Evolutionary conservation across 1,140 invertebrate genomes (phyloP), one percentile per base, ranked within the genome.

Genomic region (Callitettix versicolor): DNA sequence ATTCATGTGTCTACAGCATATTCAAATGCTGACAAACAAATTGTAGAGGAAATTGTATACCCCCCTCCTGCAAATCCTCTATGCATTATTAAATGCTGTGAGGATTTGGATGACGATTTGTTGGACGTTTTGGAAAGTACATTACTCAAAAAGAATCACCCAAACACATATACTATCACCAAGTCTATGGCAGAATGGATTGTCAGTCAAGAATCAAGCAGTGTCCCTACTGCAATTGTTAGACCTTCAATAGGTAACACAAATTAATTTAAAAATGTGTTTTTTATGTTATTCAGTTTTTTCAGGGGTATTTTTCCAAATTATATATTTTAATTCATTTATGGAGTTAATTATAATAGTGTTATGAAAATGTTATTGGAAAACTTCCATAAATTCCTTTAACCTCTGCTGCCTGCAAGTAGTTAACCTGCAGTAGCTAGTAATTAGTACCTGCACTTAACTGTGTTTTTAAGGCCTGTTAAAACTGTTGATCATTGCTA

Each of bases 1-100:
- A 76, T 92, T 1, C 87, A 93, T 68, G 84, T 93, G 3, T 92
- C 89, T 2, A 93, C 90, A 1, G 90, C 89, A 0, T 93, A 90
- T 68, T 88, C 85, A 62, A 93, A 93, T 68, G 79, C 85, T 0
- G 82, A 90, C 53, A 76, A 78, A 38, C 67, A 69, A 3, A 72
- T 79, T 34, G 78, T 91, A 12, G 76, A 82, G 38, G 88, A 91
- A 69, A 68, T 69, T 12, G 79, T 91, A 11, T 90, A 90, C 64
- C 76, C 77, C 69, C 76, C 82, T 0, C 74, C 79, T 0, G 77
- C 79, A 21, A 77, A 84, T 61, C 79, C 81, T 24, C 69, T 77
- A 18, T 68, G 73, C 15, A 74, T 86, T 22, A 73, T 86, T 0
- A 70, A 78, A 36, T 79, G 76, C 59, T 73, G 79, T 12, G 73